These are phyloP conservation scores for Parotia lawesii DNA, from an alignment of 2,113 vertebrate genomes.

Conservation along the genomic window DNA sequence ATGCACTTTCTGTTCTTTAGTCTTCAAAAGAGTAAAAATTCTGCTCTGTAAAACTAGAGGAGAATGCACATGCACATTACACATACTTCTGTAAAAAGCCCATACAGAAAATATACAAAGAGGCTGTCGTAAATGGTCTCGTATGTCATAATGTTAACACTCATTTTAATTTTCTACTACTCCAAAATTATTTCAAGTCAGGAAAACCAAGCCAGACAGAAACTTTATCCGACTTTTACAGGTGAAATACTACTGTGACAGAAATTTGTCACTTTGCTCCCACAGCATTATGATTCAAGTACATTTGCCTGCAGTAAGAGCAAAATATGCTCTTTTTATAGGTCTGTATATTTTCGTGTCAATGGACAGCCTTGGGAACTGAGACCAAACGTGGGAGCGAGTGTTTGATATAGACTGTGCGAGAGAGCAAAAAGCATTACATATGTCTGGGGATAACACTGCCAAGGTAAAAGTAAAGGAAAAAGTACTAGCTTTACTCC, in stretches of 20 bases:
- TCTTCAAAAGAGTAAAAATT: background rate
- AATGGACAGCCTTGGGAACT: constrained; percentile 20
- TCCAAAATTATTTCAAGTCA: background rate
- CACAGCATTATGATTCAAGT: background rate
- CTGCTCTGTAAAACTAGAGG: background rate
- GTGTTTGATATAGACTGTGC: constrained; percentile 24
- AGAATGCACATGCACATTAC: background rate
- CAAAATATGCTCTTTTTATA: constrained; percentile 19
- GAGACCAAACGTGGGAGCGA: constrained; percentile 26
- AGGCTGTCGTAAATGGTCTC: background rate
- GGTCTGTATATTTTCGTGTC: constrained; percentile 32
- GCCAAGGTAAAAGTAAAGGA: constrained; percentile 11
- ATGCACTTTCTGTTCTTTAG: background rate
- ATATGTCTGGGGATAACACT: constrained; percentile 21
- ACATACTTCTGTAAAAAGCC: background rate
- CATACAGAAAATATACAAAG: background rate
- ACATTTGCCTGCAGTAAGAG: constrained; percentile 14
- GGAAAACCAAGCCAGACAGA: background rate
- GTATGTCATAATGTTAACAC: background rate
- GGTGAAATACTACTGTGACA: background rate
- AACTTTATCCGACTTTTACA: background rate
- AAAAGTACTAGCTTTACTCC: background rate
- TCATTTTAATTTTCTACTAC: background rate
- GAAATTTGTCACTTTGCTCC: background rate
- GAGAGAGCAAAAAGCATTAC: constrained; percentile 28